Percentiles rank a stretch among this genome's conserved stretches.
phyloP scores from a whole-genome alignment of 2,113 vertebrate species.

The Mormyrus iriodes region DNA sequence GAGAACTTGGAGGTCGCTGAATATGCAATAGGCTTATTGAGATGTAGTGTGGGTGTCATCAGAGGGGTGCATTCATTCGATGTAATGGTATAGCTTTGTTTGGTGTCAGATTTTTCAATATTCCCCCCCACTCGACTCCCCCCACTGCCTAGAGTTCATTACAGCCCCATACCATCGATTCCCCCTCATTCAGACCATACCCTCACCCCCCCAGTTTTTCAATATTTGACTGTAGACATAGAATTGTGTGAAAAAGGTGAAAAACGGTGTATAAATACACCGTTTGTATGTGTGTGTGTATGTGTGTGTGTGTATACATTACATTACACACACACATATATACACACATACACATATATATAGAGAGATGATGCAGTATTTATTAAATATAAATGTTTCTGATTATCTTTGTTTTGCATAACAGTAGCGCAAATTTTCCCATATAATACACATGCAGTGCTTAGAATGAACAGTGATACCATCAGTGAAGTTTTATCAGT shows the following conservation, averaged over 20 bases:
- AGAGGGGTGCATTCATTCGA: no score
- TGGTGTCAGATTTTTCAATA: no score
- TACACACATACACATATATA: not conserved
- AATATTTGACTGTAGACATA: not conserved
- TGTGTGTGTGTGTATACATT: not conserved
- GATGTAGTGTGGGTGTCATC: not conserved
- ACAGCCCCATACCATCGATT: no score
- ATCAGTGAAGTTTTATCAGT: not conserved
- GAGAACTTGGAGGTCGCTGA: not conserved
- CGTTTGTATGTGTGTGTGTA: not conserved
- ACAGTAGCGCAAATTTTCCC: not conserved
- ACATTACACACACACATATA: not conserved
- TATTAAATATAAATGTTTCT: not conserved
- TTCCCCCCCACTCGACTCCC: no score
- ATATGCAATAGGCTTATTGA: not conserved
- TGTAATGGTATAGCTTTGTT: no score
- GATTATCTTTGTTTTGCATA: not conserved
- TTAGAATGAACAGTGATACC: not conserved
- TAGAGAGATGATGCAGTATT: not conserved
- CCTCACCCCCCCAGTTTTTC: no score
- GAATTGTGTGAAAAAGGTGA: no score
- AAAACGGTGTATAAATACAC: not conserved
- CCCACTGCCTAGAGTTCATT: no score
- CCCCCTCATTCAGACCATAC: no score
- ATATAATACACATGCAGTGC: not conserved